A percentile compares a stretch with the other conserved stretches of the same genome.
These are phyloP conservation scores for Trogon surrucura DNA, from an alignment of 2,113 vertebrate genomes.

Conservation along the genomic window DNA sequence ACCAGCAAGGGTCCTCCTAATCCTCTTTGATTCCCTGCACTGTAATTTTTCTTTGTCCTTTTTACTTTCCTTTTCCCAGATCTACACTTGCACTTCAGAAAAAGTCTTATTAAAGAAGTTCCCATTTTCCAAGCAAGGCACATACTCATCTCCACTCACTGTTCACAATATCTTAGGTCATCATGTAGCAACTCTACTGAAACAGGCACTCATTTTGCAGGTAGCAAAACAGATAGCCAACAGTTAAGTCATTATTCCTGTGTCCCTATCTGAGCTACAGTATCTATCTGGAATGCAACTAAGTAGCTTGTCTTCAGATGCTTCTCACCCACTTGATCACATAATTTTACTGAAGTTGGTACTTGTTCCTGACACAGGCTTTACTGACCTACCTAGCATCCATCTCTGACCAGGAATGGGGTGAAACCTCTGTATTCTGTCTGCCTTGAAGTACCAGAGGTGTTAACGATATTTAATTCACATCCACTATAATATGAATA, in stretches of 20 bases:
- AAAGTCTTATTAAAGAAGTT: not conserved
- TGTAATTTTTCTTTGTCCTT: not conserved
- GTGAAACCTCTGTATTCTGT: not conserved
- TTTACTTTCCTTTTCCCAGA: not conserved
- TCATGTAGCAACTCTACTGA: not conserved
- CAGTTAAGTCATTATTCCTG: not conserved
- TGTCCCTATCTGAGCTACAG: not conserved
- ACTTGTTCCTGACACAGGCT: not conserved
- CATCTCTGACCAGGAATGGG: not conserved
- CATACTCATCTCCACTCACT: rapidly evolving
- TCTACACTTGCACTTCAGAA: not conserved
- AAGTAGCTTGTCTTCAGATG: not conserved
- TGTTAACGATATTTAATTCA: not conserved
- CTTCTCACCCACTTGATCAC: not conserved
- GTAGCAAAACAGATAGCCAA: not conserved
- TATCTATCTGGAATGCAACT: not conserved
- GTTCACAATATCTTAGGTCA: not conserved
- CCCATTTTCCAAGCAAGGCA: not conserved
- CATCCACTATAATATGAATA: not conserved
- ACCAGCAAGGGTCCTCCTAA: not conserved
- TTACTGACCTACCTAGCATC: not conserved
- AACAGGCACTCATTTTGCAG: not conserved
- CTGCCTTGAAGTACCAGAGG: not conserved
- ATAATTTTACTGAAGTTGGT: not conserved
- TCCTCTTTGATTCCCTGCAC: not conserved